Conservation (phyloP, 2,888 invertebrate genomes). For the Tipula lateralis region DNA sequence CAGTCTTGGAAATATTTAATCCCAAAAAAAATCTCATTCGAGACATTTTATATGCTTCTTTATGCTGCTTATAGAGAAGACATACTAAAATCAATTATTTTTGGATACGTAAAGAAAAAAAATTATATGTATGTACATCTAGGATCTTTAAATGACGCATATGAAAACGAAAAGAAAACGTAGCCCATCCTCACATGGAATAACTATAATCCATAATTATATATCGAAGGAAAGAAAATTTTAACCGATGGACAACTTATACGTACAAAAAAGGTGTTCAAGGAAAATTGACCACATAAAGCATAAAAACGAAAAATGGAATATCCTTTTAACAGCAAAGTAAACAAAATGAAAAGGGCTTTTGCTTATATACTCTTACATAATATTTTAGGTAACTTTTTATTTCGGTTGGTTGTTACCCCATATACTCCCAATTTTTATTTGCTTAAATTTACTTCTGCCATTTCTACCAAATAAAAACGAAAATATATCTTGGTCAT, state of each 20-base stretch:
- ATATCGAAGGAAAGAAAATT: not conserved
- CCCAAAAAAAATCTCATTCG: not conserved
- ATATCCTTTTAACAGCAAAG: not conserved
- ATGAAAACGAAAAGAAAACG: not conserved
- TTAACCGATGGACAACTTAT: not conserved
- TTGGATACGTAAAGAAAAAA: not conserved
- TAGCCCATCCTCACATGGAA: not conserved
- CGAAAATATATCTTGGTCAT: not conserved
- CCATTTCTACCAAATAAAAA: not conserved
- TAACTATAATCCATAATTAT: not conserved
- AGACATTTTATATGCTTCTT: not conserved
- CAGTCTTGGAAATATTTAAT: not conserved
- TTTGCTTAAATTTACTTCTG: not conserved
- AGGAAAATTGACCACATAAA: not conserved
- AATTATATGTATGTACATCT: too few relatives aligned
- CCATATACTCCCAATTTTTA: not conserved
- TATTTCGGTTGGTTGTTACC: too few relatives aligned
- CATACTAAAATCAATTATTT: not conserved
- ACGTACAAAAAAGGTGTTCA: not conserved
- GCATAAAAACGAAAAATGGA: not conserved
- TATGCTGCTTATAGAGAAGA: not conserved
- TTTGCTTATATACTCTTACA: not conserved
- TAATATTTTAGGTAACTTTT: not conserved
- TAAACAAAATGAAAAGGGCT: not conserved
- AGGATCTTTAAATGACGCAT: not conserved